Percentiles rank a stretch among this genome's conserved stretches.
Evolutionary conservation across 2,888 invertebrate species (phyloP).

Genomic region (Alentia gelatinosa): DNA sequence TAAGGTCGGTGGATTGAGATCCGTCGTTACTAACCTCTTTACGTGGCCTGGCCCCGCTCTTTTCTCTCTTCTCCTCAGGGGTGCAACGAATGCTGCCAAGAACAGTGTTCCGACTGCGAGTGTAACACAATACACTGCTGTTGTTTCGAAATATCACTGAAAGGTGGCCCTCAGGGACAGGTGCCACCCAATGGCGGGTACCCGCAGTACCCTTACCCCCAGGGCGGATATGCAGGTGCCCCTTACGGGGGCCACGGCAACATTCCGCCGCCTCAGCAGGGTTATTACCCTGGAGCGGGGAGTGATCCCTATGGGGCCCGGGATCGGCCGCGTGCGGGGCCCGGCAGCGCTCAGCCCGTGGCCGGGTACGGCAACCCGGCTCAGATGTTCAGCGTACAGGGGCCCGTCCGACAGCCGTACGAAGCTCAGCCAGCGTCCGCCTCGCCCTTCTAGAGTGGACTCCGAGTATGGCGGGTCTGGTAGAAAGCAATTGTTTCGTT

Average conservation of each 20-base stretch:
- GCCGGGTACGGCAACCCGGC: not conserved
- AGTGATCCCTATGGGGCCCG: not conserved
- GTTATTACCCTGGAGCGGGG: not conserved
- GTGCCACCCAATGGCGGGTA: not conserved
- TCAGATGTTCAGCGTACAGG: constrained; percentile 6
- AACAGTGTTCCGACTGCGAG: not conserved
- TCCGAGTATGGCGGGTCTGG: too few species aligned
- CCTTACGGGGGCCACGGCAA: not conserved
- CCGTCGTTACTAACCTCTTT: not conserved
- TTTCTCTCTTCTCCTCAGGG: not conserved
- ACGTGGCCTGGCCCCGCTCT: not conserved
- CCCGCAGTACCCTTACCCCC: not conserved
- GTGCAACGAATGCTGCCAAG: not conserved
- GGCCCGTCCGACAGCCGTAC: not conserved
- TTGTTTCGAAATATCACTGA: not conserved
- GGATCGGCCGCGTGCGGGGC: not conserved
- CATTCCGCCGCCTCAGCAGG: not conserved
- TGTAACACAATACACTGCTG: not conserved
- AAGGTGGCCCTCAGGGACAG: not conserved
- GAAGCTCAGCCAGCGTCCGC: not conserved
- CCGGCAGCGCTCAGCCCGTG: constrained; percentile 23
- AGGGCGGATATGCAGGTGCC: not conserved
- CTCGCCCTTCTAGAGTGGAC: constrained; percentile 1
- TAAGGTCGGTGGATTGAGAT: too few species aligned
- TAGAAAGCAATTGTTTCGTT: too few species aligned